These are phyloP conservation scores for Ellobium chinense DNA, from an alignment of 2,888 invertebrate genomes.

Conservation along the genomic window DNA sequence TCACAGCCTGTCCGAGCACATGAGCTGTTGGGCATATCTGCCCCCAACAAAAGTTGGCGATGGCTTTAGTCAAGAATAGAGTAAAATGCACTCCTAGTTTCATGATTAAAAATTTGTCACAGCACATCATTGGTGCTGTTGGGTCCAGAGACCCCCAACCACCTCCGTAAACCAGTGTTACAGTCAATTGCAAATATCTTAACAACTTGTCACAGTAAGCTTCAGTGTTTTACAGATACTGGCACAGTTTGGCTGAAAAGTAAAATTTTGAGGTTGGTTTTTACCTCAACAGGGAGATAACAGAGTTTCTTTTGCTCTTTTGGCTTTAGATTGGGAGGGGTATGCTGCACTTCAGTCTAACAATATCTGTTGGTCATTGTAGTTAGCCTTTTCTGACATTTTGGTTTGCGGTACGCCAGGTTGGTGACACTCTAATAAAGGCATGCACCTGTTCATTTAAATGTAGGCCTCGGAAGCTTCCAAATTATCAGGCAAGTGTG, in stretches of 20 bases:
- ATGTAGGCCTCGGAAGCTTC: background rate
- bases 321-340: no score
- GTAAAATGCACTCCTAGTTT: background rate
- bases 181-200: no score
- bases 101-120: constrained; percentile 41
- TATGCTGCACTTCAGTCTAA: no score
- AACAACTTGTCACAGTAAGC: no score
- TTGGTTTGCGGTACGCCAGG: constrained; percentile 35
- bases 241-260: no score
- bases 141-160: constrained; percentile 44
- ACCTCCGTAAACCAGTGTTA: constrained; percentile 29
- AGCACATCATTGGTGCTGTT: constrained; percentile 39
- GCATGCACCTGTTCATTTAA: background rate
- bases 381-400: no score
- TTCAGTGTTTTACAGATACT: no score
- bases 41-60: constrained; percentile 52
- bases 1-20: constrained; percentile 1
- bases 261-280: no score
- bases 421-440: constrained; percentile 32
- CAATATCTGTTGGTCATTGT: no score
- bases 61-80: no score
- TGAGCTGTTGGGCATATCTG: constrained; percentile 42
- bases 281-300: no score
- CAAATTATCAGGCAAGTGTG: constrained; percentile 46
- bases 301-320: no score